phyloP scores from a whole-genome alignment of 2,888 invertebrate species.

The Plebejus melissa region DNA sequence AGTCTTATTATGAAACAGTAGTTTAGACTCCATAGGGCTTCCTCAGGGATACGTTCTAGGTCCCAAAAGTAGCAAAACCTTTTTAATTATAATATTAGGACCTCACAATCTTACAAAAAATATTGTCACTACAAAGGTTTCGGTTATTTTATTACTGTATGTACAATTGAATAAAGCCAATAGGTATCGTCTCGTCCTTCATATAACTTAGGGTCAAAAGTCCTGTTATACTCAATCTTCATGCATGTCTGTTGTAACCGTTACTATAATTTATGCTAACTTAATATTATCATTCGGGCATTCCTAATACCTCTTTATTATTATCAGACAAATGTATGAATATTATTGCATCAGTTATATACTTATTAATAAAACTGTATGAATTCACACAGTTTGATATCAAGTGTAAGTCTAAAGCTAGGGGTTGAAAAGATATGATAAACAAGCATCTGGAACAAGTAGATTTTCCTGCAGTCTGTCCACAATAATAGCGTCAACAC shows the following conservation, averaged over 20 bases:
- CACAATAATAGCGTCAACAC: neutral
- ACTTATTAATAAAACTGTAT: too few species aligned
- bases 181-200: slow-evolving; percentile 7
- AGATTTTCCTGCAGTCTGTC: neutral
- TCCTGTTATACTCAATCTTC: slow-evolving; percentile 15
- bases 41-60: too few species aligned
- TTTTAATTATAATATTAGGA: too few species aligned
- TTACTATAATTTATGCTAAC: slow-evolving; percentile 15
- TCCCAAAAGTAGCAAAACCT: too few species aligned
- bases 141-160: neutral
- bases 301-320: too few species aligned
- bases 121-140: too few species aligned
- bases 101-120: too few species aligned
- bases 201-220: slow-evolving; percentile 19
- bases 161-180: neutral
- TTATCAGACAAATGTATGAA: too few species aligned
- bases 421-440: neutral
- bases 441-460: too few species aligned
- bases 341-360: too few species aligned
- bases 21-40: neutral
- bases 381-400: too few species aligned
- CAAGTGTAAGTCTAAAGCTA: too few species aligned
- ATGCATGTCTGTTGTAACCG: neutral
- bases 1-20: neutral
- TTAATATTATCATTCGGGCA: neutral